Base-by-base conservation (phyloP, 2,888 invertebrate species). In the Eilema sororculum region DNA sequence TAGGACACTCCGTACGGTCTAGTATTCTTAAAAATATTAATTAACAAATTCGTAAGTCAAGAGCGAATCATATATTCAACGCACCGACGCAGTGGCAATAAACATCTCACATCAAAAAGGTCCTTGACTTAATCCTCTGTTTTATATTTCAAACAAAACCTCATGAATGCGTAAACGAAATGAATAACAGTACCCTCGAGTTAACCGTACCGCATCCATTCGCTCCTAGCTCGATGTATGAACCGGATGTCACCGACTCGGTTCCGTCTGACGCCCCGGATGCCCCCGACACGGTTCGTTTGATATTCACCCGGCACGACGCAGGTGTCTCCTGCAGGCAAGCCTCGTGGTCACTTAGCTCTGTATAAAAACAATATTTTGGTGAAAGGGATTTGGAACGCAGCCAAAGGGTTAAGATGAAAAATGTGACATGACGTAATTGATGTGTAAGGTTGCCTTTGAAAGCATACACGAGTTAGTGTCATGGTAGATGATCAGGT, bases 261-360 rank as follows among this genome's bases (percentile, higher is more conserved):
- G 66, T 37, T 52, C 24, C n/a, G 56, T 30, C 30, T 16, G 56
- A n/a, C 56, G 65, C 30, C 65, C 61, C 63, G 58, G 63, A 30
- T 25, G 13, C 33, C 22, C 33, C 61, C 62, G 68, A 59, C 61
- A 67, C 58, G 63, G 71, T 64, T 82, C 74, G 80, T 82, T 80
- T 77, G 76, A 76, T 76, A 82, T 80, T 80, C 80, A 79, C 37
- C 72, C 71, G 64, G 72, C 64, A 79, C 71, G 60, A 63, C 46
- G 68, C 71, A 77, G 80, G 78, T 80, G 80, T 82, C 74, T 41
- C 63, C 28, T 69, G 65, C 73, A 82, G 65, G 60, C 70, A 72
- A 59, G 70, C 70, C 65, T 64, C 57, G 71, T 68, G 69, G 70
- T 69, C 70, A 71, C 67, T 74, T 79, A 69, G 22, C 65, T 73